Conservation (phyloP, 2,797 vertebrate genomes). For the Lacerta agilis region DNA sequence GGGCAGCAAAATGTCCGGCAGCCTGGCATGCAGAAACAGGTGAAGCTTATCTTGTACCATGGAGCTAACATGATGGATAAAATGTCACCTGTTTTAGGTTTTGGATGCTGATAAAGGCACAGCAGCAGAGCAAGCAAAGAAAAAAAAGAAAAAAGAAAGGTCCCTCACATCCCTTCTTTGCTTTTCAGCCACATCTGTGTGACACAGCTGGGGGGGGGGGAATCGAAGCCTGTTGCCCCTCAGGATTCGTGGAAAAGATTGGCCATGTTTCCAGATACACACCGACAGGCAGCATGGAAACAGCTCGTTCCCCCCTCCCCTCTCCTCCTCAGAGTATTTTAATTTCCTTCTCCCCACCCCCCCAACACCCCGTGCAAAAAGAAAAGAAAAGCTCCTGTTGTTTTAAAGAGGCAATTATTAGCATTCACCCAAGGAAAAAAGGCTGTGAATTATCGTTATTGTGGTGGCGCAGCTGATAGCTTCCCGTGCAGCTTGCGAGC, state of each 20-base stretch:
- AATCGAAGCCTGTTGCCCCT: conserved; percentile 36
- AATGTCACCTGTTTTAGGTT: too few relatives aligned
- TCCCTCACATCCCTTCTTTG: neutral
- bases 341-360: conserved; percentile 5
- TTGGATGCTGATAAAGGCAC: neutral
- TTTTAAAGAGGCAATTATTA: conserved; percentile 34
- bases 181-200: conserved; percentile 15
- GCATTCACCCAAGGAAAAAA: conserved; percentile 34
- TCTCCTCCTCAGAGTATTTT: neutral
- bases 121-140: neutral
- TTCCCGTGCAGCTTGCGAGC: conserved; percentile 8
- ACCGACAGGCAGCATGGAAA: conserved; percentile 18
- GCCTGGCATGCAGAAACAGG: neutral
- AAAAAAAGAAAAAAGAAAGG: neutral
- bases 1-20: neutral
- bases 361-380: too few relatives aligned
- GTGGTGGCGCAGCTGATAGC: conserved; percentile 30
- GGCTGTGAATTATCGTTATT: conserved; percentile 9
- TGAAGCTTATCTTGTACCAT: neutral
- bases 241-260: conserved; percentile 17
- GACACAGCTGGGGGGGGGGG: neutral
- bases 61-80: neutral
- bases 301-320: neutral
- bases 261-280: conserved; percentile 27
- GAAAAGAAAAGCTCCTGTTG: neutral